Evolutionary conservation across 2,888 invertebrate genomes (phyloP).

Genomic region (Nomada lathburiana): DNA sequence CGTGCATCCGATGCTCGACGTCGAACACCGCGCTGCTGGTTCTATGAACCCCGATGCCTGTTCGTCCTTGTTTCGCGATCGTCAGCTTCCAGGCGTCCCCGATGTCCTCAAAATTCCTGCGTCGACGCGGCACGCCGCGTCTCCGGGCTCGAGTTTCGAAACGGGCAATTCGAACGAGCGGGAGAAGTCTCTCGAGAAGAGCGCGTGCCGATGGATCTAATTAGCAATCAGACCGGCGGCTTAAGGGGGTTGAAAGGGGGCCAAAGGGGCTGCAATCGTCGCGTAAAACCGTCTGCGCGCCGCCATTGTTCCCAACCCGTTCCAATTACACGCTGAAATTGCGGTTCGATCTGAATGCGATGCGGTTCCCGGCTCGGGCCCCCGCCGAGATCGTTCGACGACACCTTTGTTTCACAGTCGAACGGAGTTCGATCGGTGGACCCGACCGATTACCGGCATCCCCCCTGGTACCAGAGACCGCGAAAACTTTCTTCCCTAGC

Average conservation of each 20-base stretch:
- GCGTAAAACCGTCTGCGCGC: conserved; percentile 37
- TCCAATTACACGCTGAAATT: conserved; percentile 74
- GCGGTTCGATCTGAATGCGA: conserved; percentile 70
- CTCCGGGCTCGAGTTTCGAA: conserved; percentile 18
- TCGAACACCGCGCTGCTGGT: too few species aligned
- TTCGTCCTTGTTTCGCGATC: too few species aligned
- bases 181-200: conserved; percentile 30
- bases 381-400: conserved; percentile 59
- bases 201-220: conserved; percentile 57
- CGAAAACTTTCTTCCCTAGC: neutral
- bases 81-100: too few species aligned
- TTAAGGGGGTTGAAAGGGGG: conserved; percentile 50
- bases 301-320: conserved; percentile 62
- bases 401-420: conserved; percentile 67
- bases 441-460: conserved; percentile 5
- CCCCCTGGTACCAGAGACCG: neutral
- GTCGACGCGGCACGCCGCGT: neutral
- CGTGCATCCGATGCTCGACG: too few species aligned
- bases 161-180: conserved; percentile 10
- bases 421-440: conserved; percentile 61
- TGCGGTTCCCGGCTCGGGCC: conserved; percentile 23
- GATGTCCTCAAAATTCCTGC: neutral
- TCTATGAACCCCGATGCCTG: too few species aligned
- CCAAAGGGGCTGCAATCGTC: conserved; percentile 49
- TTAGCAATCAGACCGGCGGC: conserved; percentile 54